Percentiles rank a stretch among this genome's conserved stretches.
These are phyloP conservation scores for Odontophorus gujanensis DNA, from an alignment of 2,113 vertebrate species.

Conservation along the genomic window DNA sequence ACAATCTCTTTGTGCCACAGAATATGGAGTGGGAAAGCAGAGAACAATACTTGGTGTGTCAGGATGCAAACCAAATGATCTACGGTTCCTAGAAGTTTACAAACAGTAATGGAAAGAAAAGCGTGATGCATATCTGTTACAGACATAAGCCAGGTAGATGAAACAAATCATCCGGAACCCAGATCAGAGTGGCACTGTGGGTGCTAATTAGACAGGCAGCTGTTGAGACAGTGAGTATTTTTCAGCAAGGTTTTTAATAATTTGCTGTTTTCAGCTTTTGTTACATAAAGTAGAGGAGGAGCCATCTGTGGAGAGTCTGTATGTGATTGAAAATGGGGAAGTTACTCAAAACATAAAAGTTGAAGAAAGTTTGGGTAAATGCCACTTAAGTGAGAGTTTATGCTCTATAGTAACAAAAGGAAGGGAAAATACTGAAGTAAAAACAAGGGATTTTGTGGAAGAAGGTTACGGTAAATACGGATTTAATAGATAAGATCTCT, in stretches of 20 bases:
- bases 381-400: constrained; percentile 29
- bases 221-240: neutral
- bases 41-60: neutral
- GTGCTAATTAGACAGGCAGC: neutral
- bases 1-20: neutral
- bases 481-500: constrained; percentile 57
- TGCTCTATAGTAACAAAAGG: constrained; percentile 11
- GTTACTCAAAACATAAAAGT: neutral
- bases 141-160: neutral
- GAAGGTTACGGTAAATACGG: constrained; percentile 22
- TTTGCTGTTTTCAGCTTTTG: neutral
- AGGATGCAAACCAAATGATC: neutral
- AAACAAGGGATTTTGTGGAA: constrained; percentile 41
- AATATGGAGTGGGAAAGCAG: neutral
- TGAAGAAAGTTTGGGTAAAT: neutral
- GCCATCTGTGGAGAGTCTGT: neutral
- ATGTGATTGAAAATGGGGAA: neutral
- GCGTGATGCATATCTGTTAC: neutral
- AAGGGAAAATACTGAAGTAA: constrained; percentile 14
- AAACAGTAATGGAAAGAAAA: neutral
- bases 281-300: neutral
- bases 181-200: neutral
- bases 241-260: neutral
- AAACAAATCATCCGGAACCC: neutral
- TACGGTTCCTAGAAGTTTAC: neutral